These are phyloP conservation scores for Scolopax bukidnonensis DNA, from an alignment of 2,797 vertebrate genomes.

Conservation along the genomic window DNA sequence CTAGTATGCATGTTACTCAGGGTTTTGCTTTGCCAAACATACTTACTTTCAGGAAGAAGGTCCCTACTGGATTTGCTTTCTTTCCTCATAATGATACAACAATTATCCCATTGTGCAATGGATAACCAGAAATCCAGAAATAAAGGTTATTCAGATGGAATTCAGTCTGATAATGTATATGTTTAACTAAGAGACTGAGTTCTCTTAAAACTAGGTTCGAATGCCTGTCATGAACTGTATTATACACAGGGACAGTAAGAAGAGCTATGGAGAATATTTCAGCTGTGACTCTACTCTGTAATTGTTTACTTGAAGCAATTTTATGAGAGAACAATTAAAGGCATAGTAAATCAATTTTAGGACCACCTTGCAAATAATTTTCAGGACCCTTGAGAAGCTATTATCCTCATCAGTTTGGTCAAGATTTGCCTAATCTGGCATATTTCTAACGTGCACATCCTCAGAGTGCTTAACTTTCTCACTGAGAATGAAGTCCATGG, in stretches of 20 bases:
- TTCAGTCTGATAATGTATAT: not conserved
- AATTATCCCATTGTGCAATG: not conserved
- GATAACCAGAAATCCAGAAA: not conserved
- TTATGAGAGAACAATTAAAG: not conserved
- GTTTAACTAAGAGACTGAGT: not conserved
- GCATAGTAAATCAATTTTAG: not conserved
- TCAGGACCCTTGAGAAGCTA: not conserved
- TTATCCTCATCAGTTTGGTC: not conserved
- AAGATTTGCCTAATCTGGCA: not conserved
- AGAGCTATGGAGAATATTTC: not conserved
- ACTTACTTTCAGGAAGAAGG: not conserved
- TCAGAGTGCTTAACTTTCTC: not conserved
- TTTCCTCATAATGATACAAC: not conserved
- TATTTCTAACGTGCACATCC: not conserved
- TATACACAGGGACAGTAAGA: not conserved
- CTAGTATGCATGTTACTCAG: not conserved
- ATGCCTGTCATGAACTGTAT: not conserved
- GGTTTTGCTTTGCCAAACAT: not conserved
- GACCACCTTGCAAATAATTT: not conserved
- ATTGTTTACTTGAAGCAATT: not conserved
- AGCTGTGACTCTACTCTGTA: not conserved
- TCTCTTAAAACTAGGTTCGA: not conserved
- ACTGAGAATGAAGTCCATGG: not conserved
- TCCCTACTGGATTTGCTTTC: not conserved
- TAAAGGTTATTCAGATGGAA: not conserved